Evolutionary conservation across 2,113 vertebrate genomes (phyloP).

Genomic region (Maccullochella peelii): DNA sequence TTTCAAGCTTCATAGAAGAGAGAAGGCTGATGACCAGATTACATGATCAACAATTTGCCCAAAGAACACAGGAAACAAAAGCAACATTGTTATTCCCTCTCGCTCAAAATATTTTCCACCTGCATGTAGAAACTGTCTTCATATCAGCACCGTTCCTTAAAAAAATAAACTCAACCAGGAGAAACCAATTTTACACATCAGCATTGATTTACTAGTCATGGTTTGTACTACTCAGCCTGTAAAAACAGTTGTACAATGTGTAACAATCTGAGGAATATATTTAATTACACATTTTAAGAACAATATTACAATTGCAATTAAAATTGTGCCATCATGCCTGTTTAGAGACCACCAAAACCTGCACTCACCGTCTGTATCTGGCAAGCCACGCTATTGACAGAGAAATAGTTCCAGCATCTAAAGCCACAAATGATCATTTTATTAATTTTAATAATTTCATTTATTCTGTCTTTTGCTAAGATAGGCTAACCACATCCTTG

Average conservation of each 20-base stretch:
- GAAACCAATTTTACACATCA: not conserved
- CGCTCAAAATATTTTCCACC: not conserved
- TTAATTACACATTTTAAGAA: no score
- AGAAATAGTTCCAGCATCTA: no score
- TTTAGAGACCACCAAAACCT: no score
- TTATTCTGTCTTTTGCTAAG: not conserved
- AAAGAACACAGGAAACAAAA: not conserved
- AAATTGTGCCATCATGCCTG: no score
- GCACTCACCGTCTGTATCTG: no score
- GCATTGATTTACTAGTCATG: not conserved
- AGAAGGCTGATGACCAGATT: not conserved
- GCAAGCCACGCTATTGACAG: no score
- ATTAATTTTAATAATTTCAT: no score
- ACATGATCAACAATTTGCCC: not conserved
- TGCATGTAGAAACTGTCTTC: not conserved
- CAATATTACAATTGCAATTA: no score
- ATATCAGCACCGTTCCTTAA: not conserved
- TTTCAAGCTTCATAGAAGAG: not conserved
- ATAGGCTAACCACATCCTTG: not conserved
- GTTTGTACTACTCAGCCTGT: not conserved
- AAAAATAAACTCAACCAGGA: not conserved
- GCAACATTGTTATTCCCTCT: not conserved
- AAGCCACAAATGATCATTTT: no score
- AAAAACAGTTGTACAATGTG: no score
- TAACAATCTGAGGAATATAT: no score